phyloP scores from a whole-genome alignment of 2,797 vertebrate genomes.

The Platyrinchus mystaceus region DNA sequence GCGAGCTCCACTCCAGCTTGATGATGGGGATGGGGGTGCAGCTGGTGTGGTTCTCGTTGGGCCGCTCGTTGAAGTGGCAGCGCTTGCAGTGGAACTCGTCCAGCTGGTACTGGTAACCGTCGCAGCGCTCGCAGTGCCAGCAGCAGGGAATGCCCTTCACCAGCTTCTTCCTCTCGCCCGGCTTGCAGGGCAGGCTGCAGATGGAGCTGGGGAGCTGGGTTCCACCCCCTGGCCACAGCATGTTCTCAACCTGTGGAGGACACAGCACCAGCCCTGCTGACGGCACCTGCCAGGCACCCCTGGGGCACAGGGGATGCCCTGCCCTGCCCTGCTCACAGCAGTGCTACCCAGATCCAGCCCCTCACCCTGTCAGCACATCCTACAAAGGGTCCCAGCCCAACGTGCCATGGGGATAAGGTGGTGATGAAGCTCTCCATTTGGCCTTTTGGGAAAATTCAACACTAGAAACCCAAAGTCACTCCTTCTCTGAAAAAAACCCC shows the following conservation, averaged over 20 bases:
- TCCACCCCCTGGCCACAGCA: constrained; percentile 87
- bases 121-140: constrained; percentile 95
- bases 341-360: fast-evolving
- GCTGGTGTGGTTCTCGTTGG: constrained; percentile 91
- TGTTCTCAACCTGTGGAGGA: constrained; percentile 80
- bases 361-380: neutral
- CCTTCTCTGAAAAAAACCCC: neutral
- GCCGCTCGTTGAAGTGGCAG: constrained; percentile 90
- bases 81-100: constrained; percentile 92
- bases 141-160: constrained; percentile 96
- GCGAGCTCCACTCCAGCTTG: constrained; percentile 93
- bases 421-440: neutral
- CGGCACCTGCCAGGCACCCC: fast-evolving
- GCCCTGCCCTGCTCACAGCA: neutral
- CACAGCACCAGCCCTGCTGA: neutral
- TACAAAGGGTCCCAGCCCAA: neutral
- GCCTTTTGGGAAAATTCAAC: neutral
- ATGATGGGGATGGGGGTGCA: constrained; percentile 91
- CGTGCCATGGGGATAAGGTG: neutral
- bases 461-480: neutral
- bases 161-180: constrained; percentile 90
- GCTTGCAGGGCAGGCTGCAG: constrained; percentile 92
- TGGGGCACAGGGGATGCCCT: neutral
- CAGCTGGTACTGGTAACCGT: constrained; percentile 93
- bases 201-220: constrained; percentile 87